Base-by-base conservation (phyloP, 2,888 invertebrate genomes). In the Caenorhabditis sp. region DNA sequence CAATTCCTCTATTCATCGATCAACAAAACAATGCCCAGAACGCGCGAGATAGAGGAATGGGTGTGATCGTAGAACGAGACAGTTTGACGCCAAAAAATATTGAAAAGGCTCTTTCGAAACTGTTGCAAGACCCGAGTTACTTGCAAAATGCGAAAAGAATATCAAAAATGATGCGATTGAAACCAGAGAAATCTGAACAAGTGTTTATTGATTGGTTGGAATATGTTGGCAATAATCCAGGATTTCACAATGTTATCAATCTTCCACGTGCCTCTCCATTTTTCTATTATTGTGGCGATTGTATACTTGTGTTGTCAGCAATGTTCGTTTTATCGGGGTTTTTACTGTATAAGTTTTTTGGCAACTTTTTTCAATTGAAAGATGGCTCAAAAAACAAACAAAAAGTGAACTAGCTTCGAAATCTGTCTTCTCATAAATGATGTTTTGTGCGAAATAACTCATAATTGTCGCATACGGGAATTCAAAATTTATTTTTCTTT, bases 1-100 rank as follows among this genome's bases (percentile, higher is more conserved):
- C 76, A 6, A 65, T 83, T 24, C 81, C 83, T 14, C 50, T 82
- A 5, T 82, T 83, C 49, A 76, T 70, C 14, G 81, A 83, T 57
- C 83, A 83, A 36, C 61, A 63, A 37, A 62, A 72, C 37, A 76
- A 69, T 58, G 67, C 69, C 4, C 50, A 62, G 5, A 76, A 70
- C 27, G 73, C 73, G 8, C 58, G 24, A 2, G 24, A 57, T n/a
- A 61, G 58, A 4, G 65, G 66, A 24, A 68, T 64, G 17, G 73
- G 73, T 21, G 55, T 65, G 1, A 73, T 67, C 5, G 63, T 74
- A 0, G 63, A 69, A 14, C 58, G 62, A 43, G 66, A 69, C 51
- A 37, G 53, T 0, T 37, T 73, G 17, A 63, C 73, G 1, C 62
- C 58, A 0, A 57, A 69, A 8, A 74, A 74, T 19, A 21, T 74